A percentile compares a stretch with the other conserved stretches of the same genome.
These are phyloP conservation scores for Drosophila macrospina DNA, from an alignment of 2,888 invertebrate species.

Conservation along the genomic window DNA sequence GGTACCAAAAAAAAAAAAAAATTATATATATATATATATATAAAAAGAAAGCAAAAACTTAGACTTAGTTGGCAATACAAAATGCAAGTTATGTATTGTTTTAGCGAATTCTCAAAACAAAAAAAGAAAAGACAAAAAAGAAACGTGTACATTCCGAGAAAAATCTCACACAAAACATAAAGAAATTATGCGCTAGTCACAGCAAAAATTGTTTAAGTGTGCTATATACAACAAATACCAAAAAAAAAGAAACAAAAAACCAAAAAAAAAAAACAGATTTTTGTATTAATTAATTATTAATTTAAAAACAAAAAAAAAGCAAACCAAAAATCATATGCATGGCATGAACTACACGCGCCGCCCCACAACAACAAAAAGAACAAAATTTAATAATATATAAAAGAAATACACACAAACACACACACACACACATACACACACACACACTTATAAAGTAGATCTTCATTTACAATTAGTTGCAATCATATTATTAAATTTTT, in stretches of 20 bases:
- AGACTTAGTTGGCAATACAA: conserved; percentile 58
- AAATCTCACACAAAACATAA: conserved; percentile 49
- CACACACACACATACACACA: conserved; percentile 4
- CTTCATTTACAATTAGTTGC: conserved; percentile 39
- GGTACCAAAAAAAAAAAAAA: conserved; percentile 1
- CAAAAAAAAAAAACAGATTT: conserved; percentile 39
- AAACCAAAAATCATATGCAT: conserved; percentile 61
- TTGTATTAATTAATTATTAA: conserved; percentile 60
- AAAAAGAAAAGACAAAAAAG: background rate
- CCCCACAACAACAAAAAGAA: conserved; percentile 21
- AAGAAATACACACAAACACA: conserved; percentile 15
- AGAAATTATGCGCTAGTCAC: conserved; percentile 68
- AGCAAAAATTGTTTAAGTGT: conserved; percentile 65
- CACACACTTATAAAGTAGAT: conserved; percentile 3
- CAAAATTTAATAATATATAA: conserved; percentile 10
- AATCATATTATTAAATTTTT: conserved; percentile 32
- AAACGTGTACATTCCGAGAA: conserved; percentile 74
- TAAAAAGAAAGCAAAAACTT: conserved; percentile 20
- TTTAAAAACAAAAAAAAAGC: conserved; percentile 35
- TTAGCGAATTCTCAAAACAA: conserved; percentile 55
- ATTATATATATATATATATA: too few species aligned
- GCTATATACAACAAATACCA: conserved; percentile 42
- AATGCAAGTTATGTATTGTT: conserved; percentile 48
- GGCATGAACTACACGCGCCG: conserved; percentile 55
- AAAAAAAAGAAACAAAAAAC: conserved; percentile 16